phyloP scores from a whole-genome alignment of 2,888 invertebrate genomes.

The Caenorhabditis macrosperma region DNA sequence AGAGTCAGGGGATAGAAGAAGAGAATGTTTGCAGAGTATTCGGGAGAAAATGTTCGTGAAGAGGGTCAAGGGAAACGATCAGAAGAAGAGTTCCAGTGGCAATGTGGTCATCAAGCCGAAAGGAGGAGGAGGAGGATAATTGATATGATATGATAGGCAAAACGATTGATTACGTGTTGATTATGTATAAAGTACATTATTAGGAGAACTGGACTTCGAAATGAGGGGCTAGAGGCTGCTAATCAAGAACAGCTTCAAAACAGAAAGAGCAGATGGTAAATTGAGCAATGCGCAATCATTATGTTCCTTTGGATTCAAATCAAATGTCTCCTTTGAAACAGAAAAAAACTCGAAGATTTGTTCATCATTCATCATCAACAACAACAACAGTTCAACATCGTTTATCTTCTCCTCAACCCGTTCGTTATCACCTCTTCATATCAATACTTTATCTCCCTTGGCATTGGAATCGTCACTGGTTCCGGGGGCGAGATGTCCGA shows the following conservation, averaged over 20 bases:
- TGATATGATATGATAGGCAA: too few relatives aligned
- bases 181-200: too few relatives aligned
- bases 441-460: slow-evolving; percentile 36
- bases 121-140: background rate
- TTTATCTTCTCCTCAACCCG: background rate
- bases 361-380: background rate
- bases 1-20: background rate
- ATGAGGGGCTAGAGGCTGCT: too few relatives aligned
- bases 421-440: background rate
- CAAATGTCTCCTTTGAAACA: too few relatives aligned
- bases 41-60: slow-evolving; percentile 18
- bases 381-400: background rate
- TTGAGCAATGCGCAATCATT: too few relatives aligned
- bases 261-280: too few relatives aligned
- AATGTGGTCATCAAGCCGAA: slow-evolving; percentile 24
- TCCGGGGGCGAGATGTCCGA: slow-evolving; percentile 47
- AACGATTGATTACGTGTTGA: too few relatives aligned
- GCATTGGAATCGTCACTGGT: slow-evolving; percentile 47
- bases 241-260: too few relatives aligned
- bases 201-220: too few relatives aligned
- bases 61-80: background rate
- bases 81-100: background rate
- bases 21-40: slow-evolving; percentile 28
- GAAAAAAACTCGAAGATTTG: too few relatives aligned
- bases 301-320: too few relatives aligned